Conservation (phyloP, 1,140 invertebrate species). For the Platyura marginata region DNA sequence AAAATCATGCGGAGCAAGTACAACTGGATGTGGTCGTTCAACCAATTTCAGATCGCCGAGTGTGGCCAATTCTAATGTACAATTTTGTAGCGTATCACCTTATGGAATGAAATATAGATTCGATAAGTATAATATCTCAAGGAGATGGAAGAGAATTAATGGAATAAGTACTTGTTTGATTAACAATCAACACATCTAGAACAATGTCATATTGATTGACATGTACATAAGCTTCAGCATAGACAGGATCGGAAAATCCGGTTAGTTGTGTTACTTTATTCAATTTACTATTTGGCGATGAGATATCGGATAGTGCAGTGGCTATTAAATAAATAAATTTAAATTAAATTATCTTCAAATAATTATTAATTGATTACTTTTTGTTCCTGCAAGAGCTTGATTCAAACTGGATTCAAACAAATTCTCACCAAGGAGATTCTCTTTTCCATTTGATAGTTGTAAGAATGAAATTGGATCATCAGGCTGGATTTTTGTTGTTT, state of each 20-base stretch:
- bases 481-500: slow-evolving; percentile 51
- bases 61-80: slow-evolving; percentile 92
- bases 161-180: slow-evolving; percentile 63
- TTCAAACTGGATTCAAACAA: slow-evolving; percentile 91
- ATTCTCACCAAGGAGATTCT: slow-evolving; percentile 63
- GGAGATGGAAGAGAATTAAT: not conserved
- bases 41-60: slow-evolving; percentile 95
- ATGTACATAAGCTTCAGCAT: slow-evolving; percentile 96
- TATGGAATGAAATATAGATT: not conserved
- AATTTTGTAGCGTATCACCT: slow-evolving; percentile 91
- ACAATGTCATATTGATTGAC: slow-evolving; percentile 99
- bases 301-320: slow-evolving; percentile 26
- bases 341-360: not conserved
- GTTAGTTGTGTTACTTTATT: slow-evolving; percentile 95
- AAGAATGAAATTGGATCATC: slow-evolving; percentile 77
- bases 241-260: slow-evolving; percentile 98
- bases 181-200: slow-evolving; percentile 92
- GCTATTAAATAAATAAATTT: slow-evolving; percentile 2
- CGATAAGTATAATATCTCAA: not conserved
- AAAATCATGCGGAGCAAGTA: slow-evolving; percentile 91
- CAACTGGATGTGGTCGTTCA: slow-evolving; percentile 89
- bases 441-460: slow-evolving; percentile 57
- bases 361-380: slow-evolving; percentile 8
- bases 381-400: slow-evolving; percentile 62
- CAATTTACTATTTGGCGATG: slow-evolving; percentile 38